Conservation (phyloP, 2,888 invertebrate species). For the Cantharis flavilabris region DNA sequence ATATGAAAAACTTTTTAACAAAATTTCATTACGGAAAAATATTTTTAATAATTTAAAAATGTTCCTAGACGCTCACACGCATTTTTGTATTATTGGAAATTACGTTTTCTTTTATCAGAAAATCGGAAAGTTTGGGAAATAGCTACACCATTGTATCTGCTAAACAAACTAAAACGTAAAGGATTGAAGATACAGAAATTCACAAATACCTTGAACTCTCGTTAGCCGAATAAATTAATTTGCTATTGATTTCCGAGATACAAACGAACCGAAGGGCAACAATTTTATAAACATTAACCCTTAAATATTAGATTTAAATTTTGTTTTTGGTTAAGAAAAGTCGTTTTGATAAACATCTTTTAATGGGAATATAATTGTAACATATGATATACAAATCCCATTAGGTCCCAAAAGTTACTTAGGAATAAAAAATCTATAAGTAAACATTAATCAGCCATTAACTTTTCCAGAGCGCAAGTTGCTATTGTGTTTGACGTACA, state of each 20-base stretch:
- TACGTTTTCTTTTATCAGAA: neutral
- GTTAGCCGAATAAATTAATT: neutral
- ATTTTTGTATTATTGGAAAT: neutral
- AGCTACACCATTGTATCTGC: neutral
- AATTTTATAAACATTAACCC: neutral
- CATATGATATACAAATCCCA: neutral
- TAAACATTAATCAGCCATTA: neutral
- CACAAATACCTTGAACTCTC: neutral
- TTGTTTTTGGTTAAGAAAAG: neutral
- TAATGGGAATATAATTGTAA: slow-evolving; percentile 19
- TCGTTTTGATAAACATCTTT: slow-evolving; percentile 13
- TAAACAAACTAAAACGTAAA: neutral
- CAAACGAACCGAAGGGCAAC: neutral
- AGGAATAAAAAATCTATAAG: neutral
- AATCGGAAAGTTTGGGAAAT: neutral
- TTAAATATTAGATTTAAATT: neutral
- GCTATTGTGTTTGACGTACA: neutral
- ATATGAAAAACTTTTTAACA: slow-evolving; percentile 12
- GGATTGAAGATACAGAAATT: neutral
- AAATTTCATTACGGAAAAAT: slow-evolving; percentile 5
- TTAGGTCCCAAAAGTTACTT: neutral
- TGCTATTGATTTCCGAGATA: neutral
- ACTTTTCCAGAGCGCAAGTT: neutral
- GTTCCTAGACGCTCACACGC: neutral
- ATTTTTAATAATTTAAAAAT: neutral